Evolutionary conservation across 1,140 invertebrate genomes (phyloP).

Genomic region (Psilanteris sp.): DNA sequence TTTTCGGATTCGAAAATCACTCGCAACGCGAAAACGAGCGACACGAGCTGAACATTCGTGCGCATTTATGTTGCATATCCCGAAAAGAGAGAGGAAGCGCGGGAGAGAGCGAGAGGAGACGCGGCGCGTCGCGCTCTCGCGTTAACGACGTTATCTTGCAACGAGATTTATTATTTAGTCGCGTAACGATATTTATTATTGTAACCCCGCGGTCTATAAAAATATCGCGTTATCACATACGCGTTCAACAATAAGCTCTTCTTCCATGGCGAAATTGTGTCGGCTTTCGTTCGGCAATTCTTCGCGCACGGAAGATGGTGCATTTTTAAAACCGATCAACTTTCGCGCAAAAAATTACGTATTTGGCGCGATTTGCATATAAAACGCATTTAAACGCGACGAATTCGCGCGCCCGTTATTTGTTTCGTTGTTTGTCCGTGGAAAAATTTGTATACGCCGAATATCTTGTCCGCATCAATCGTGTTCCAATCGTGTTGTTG

Average conservation of each 20-base stretch:
- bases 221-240: conserved; percentile 73
- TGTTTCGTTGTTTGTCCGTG: conserved; percentile 15
- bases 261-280: conserved; percentile 64
- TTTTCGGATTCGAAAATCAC: too few species aligned
- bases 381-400: conserved; percentile 22
- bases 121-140: conserved; percentile 28
- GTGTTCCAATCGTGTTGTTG: conserved; percentile 1
- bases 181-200: conserved; percentile 77
- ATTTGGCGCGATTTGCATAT: conserved; percentile 51
- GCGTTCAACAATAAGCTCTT: conserved; percentile 71
- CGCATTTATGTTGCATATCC: too few species aligned
- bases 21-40: too few species aligned
- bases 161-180: conserved; percentile 77
- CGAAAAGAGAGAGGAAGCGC: too few species aligned
- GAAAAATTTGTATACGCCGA: conserved; percentile 16
- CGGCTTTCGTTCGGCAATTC: conserved; percentile 45
- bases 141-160: conserved; percentile 70
- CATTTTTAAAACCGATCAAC: conserved; percentile 30
- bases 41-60: too few species aligned
- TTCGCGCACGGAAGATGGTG: conserved; percentile 24
- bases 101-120: conserved; percentile 20
- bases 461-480: conserved; percentile 2
- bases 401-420: conserved; percentile 16
- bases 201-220: conserved; percentile 74
- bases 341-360: conserved; percentile 12